These are phyloP conservation scores for Lottia scabra DNA, from an alignment of 2,888 invertebrate species.

Conservation along the genomic window DNA sequence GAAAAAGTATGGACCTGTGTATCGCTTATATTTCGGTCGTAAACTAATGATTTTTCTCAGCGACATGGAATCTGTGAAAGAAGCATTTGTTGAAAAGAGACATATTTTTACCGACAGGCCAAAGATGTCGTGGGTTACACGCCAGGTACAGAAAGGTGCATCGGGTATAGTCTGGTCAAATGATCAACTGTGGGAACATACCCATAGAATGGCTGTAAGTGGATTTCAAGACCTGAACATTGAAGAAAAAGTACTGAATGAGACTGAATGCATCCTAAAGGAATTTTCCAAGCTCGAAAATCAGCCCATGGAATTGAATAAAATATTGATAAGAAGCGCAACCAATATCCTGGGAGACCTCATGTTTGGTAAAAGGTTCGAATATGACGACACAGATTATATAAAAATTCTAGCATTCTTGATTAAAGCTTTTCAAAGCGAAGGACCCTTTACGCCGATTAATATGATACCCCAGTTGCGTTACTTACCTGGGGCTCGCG, in stretches of 20 bases:
- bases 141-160: not conserved
- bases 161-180: not conserved
- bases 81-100: not conserved
- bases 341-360: no score
- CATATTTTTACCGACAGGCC: not conserved
- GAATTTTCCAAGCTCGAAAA: not conserved
- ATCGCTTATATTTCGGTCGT: not conserved
- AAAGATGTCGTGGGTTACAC: not conserved
- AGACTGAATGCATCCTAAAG: not conserved
- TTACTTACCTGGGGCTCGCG: not conserved
- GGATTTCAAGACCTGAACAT: not conserved
- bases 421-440: not conserved
- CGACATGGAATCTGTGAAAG: not conserved
- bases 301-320: not conserved
- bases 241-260: not conserved
- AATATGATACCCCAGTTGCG: not conserved
- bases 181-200: not conserved
- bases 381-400: not conserved
- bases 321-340: no score
- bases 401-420: not conserved
- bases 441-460: not conserved
- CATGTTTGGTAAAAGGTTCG: not conserved
- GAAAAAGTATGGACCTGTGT: not conserved
- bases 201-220: not conserved
- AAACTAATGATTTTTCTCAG: not conserved